Conservation (phyloP, 1,140 invertebrate genomes). For the Meloidogyne exigua region DNA sequence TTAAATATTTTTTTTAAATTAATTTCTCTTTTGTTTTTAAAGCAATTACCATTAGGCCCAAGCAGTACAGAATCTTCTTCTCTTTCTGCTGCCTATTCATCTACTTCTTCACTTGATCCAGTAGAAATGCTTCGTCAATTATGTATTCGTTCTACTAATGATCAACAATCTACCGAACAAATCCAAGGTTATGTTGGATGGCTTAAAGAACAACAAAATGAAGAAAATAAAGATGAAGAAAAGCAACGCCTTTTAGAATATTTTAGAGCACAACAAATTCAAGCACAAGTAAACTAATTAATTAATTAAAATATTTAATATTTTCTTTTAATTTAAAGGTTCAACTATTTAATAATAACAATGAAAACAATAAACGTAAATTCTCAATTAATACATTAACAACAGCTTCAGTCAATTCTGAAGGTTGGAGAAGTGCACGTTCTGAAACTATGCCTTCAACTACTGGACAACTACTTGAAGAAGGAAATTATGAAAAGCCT, state of each 20-base stretch:
- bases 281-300: background rate
- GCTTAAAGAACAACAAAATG: background rate
- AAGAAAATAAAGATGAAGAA: background rate
- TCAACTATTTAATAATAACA: background rate
- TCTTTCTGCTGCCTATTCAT: background rate
- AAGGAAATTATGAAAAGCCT: background rate
- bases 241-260: background rate
- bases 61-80: slow-evolving; percentile 1
- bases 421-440: background rate
- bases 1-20: background rate
- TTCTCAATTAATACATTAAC: background rate
- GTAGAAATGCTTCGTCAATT: slow-evolving; percentile 1
- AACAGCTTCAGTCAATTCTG: background rate
- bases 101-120: slow-evolving; percentile 4
- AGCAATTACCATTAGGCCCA: background rate
- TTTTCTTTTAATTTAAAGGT: background rate
- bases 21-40: background rate
- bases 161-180: slow-evolving; percentile 1
- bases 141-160: background rate
- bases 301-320: background rate
- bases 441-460: background rate
- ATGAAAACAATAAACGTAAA: background rate
- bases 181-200: background rate
- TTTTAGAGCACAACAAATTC: slow-evolving; percentile 4
- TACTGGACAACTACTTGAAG: background rate